Evolutionary conservation across 2,888 invertebrate species (phyloP).

Genomic region (Mythimna lalbum): DNA sequence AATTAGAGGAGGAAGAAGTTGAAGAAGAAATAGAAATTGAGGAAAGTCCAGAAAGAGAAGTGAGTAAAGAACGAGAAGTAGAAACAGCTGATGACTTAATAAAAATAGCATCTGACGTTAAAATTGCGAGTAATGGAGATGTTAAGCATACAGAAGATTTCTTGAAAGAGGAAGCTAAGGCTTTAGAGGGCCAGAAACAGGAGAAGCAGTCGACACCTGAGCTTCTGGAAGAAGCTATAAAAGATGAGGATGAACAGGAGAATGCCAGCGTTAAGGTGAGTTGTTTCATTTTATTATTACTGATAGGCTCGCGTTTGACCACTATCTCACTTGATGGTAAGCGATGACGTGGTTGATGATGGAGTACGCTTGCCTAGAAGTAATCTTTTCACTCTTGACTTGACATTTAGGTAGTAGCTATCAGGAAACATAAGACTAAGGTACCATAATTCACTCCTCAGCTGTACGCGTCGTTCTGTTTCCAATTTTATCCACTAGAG

Average conservation of each 20-base stretch:
- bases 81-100: constrained; percentile 65
- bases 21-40: constrained; percentile 51
- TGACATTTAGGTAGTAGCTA: too few species aligned
- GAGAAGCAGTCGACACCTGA: constrained; percentile 79
- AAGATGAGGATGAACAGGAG: constrained; percentile 75
- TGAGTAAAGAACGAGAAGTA: constrained; percentile 46
- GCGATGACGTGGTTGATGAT: too few species aligned
- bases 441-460: too few species aligned
- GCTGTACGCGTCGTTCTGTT: too few species aligned
- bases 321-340: too few species aligned
- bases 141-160: constrained; percentile 77
- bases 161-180: constrained; percentile 71
- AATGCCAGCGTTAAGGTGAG: constrained; percentile 86
- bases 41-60: constrained; percentile 53
- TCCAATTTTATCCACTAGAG: too few species aligned
- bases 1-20: constrained; percentile 47
- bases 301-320: too few species aligned
- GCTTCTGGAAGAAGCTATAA: constrained; percentile 82
- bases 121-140: constrained; percentile 71
- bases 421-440: too few species aligned
- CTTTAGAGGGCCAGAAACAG: constrained; percentile 69
- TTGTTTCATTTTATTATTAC: constrained; percentile 3
- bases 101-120: constrained; percentile 68
- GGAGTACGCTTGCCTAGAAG: too few species aligned
- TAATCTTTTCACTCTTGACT: too few species aligned